Evolutionary conservation across 1,140 invertebrate species (phyloP), one percentile per base, ranked within the genome.

Genomic region (Helicoverpa armigera): DNA sequence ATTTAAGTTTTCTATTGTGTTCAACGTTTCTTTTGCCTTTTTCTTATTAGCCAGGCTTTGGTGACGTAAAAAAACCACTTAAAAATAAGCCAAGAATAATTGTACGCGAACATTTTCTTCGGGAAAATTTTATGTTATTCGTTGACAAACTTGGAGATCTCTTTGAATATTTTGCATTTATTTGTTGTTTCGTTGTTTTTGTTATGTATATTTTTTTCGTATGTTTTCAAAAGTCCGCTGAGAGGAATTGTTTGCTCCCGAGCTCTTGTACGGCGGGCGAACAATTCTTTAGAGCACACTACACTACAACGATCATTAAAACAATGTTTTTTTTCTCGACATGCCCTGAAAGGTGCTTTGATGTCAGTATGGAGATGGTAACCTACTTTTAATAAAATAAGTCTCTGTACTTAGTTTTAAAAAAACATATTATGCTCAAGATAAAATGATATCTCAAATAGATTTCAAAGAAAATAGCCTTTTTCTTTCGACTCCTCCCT

Each of bases 261-360:
- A 53, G 61, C 75, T 29, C 50, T 77, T 53, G 50, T 35, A 67
- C 61, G 13, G 53, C 61, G 23, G 56, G 61, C 12, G 75, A 53
- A 76, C 74, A 65, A 77, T 77, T 77, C 60, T 77, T 65, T 67
- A 77, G 75, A 77, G 75, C 61, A 56, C 51, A 67, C 74, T 77
- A 77, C 60, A 77, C 48, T 54, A 67, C 60, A 51, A 54, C 50
- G 75, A 77, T 77, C 61, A 77, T 77, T 77, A 77, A 65, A 77
- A 77, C 75, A 77, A 67, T 51, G 50, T 77, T 51, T 53, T 73
- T n/a, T 65, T 50, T 23, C 48, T 76, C 14, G n/a, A 35, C 51
- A 54, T 51, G 61, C 67, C 67, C 29, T 67, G 75, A 43, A 63
- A 53, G 61, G 50, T 67, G 75, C 61, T 77, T 77, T 77, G 75